Evolutionary conservation across 2,113 vertebrate species (phyloP), one percentile per base, ranked within the genome.

Genomic region (Entosphenus tridentatus): DNA sequence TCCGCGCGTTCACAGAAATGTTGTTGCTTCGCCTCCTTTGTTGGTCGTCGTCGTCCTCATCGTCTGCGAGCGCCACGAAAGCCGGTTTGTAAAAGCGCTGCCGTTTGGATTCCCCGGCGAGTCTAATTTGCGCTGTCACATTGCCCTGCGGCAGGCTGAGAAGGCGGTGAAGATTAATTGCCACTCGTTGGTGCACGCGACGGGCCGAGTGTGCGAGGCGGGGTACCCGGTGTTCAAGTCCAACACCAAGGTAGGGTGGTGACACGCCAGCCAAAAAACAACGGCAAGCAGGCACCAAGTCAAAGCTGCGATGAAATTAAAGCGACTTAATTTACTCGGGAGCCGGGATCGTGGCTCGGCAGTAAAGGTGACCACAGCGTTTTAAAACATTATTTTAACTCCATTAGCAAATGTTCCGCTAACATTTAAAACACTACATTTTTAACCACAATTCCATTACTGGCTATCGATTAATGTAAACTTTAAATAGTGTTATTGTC

Each of bases 221-320:
- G 62, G 21, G 7, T 65, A 65, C 62, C 62, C 62, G n/a, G 62
- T 65, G 9, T 65, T 65, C 62, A 65, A 8, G 62, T 65, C 62
- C 62, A 65, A 65, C 62, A 65, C 62, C n/a, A 21, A 65, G 62
- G 62, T 65, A 21, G 9, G 62, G n/a, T n/a, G n/a, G n/a, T 65
- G n/a, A 9, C n/a, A 65, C 8, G n/a, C n/a, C 10, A 16, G 62
- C 10, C 10, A 65, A 65, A 65, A 11, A n/a, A 65, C 21, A 65
- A 16, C 10, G 62, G 9, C n/a, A 65, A 65, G 21, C 21, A 65
- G n/a, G 62, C n/a, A 9, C 21, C 62, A 8, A 16, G 62, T 65
- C 8, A 9, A 16, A n/a, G 21, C 62, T 65, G 10, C 8, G 2
- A 65, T n/a, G 62, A 65, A 65, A 65, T 9, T 16, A 16, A 16